Evolutionary conservation across 2,113 vertebrate species (phyloP), one percentile per base, ranked within the genome.

Genomic region (Zingel zingel): DNA sequence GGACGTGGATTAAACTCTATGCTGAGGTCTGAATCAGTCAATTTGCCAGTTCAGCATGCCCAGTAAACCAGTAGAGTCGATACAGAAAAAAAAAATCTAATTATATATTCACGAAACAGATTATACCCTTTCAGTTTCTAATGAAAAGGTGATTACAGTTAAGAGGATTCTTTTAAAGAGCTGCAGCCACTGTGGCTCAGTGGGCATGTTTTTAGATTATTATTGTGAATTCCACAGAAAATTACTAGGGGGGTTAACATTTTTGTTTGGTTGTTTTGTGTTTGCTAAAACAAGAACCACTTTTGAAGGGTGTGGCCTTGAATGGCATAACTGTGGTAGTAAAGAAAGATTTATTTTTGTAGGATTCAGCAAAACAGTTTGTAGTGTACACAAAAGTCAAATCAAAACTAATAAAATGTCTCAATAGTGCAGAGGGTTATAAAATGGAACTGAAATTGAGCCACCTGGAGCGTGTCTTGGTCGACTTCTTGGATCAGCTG

Each of bases 211-310:
- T 94, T 93, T 86, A 89, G 92, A 94, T 95, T 90, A 94, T 91
- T 92, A 77, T 90, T 79, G 87, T 84, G 77, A 93, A 95, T 93
- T 95, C 93, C 94, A 92, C 89, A 25, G 68, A 93, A 95, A 93
- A 90, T 86, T 86, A 90, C 93, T 89, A 5, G 89, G 90, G 93
- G 89, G 94, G 85, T 93, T 93, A 95, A 95, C 93, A 92, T 93
- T 95, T 95, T 94, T 73, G 36, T 93, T 92, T 87, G 56, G 59
- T 88, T 91, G 88, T 91, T 86, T 66, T 77, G 43, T 48, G 90
- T 94, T 79, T 90, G 86, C 90, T 94, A 93, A 93, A 93, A 90
- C 88, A 57, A 78, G 80, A 71, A 19, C 48, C 30, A 30, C 27
- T 61, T 77, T 50, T 27, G 33, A 59, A 77, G 75, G 65, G 79